A percentile compares a stretch with the other conserved stretches of the same genome.
Evolutionary conservation across 2,888 invertebrate species (phyloP).

Genomic region (Dinocampus coccinellae): DNA sequence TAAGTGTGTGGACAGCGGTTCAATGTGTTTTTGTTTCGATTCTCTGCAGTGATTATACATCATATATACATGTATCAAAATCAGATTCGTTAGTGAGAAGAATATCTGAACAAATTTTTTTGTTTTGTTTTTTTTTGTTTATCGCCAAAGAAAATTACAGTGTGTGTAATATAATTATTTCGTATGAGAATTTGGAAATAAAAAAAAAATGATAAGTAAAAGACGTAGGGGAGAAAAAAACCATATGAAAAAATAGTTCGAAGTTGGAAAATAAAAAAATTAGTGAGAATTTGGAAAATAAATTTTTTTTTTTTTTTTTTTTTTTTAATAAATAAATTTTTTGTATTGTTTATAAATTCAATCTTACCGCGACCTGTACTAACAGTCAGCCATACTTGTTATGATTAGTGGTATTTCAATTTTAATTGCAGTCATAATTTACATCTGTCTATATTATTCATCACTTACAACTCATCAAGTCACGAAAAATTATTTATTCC

Average conservation of each 20-base stretch:
- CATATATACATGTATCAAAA: neutral
- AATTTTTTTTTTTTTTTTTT: neutral
- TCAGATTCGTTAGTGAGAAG: neutral
- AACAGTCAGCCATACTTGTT: slow-evolving; percentile 55
- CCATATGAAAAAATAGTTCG: neutral
- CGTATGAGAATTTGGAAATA: slow-evolving; percentile 7
- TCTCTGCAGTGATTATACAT: neutral
- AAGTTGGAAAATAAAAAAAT: neutral
- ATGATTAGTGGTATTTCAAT: slow-evolving; percentile 45
- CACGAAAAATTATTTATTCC: neutral
- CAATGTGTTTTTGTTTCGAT: neutral
- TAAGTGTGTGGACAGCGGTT: neutral
- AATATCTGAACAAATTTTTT: neutral
- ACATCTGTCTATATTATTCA: neutral
- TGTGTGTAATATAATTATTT: slow-evolving; percentile 1
- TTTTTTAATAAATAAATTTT: neutral
- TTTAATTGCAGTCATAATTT: neutral
- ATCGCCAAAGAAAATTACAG: neutral
- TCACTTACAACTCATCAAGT: neutral
- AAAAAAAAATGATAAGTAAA: too few species aligned
- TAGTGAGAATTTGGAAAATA: slow-evolving; percentile 10
- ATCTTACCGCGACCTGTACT: slow-evolving; percentile 66
- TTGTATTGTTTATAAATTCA: slow-evolving; percentile 32
- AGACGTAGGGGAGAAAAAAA: neutral
- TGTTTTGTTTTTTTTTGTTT: neutral